Base-by-base conservation (phyloP, 2,113 vertebrate genomes). In the Halcyon malimbica region DNA sequence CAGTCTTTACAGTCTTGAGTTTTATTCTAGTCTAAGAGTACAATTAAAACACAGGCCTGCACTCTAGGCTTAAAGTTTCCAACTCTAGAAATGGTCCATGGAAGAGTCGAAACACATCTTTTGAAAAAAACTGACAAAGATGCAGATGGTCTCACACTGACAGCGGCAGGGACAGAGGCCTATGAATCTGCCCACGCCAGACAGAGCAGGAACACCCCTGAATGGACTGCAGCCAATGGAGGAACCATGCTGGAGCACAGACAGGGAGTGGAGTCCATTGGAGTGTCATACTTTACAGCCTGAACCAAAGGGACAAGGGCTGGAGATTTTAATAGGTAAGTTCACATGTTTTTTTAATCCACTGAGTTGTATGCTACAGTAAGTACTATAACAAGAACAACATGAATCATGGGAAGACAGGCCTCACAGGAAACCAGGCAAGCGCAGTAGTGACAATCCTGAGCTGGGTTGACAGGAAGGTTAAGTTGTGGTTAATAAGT, bases 231-330 rank as follows among this genome's bases (percentile, higher is more conserved):
- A 64, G 24, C 16, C 11, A 13, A 25, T 5, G 6, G 29, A 69
- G 29, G n/a, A 64, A 8, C 11, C 42, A 41, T 0, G 2, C 8
- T 33, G 48, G 17, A 53, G 13, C 25, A 59, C 0, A 1, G 44
- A 7, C 31, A 67, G 65, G 16, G 18, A 83, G 13, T 39, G 3
- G 23, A 94, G 24, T 67, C 51, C 18, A 41, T 9, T 35, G 46
- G 10, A 57, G 5, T 10, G 29, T 42, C 37, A 64, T 59, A 70
- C 21, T 39, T 41, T 39, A 46, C 20, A 57, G 41, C 7, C 8
- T 39, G 48, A 88, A 64, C 54, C 10, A 74, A 74, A 35, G 15
- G 21, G 24, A 35, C 37, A 87, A 25, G 5, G 12, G 48, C 24
- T 83, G 31, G 12, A 46, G 15, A 41, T 35, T 53, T 28, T 21